Evolutionary conservation across 2,113 vertebrate species (phyloP).

Genomic region (Oncorhynchus tshawytscha): DNA sequence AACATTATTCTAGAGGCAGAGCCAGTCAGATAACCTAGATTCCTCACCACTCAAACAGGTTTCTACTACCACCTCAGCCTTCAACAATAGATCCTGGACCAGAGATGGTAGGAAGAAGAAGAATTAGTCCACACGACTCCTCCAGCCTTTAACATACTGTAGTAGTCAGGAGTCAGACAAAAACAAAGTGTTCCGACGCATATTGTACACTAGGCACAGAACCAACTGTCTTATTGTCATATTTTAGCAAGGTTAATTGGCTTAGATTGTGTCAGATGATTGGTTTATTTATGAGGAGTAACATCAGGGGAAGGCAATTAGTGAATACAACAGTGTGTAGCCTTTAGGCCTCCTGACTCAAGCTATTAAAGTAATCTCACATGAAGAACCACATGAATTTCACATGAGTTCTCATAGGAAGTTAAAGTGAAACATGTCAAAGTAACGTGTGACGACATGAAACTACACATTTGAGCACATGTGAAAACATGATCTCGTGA

Average conservation of each 20-base stretch:
- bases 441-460: too few species aligned
- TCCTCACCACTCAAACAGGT: conserved; percentile 12
- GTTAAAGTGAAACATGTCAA: too few species aligned
- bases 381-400: too few species aligned
- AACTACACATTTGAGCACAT: too few species aligned
- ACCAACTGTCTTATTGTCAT: too few species aligned
- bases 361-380: conserved; percentile 45
- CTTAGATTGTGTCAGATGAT: conserved; percentile 34
- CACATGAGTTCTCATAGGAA: too few species aligned
- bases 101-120: not conserved
- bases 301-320: conserved; percentile 54
- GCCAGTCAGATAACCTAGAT: conserved; percentile 45
- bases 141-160: too few species aligned
- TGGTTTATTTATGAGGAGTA: conserved; percentile 36
- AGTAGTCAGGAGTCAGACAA: too few species aligned
- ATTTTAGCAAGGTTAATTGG: conserved; percentile 45
- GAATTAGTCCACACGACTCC: not conserved
- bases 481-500: too few species aligned
- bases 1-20: not conserved
- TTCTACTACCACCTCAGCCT: conserved; percentile 31
- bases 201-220: too few species aligned
- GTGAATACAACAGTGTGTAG: conserved; percentile 37
- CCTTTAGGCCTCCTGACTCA: conserved; percentile 39
- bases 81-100: not conserved
- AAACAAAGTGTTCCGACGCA: too few species aligned